phyloP scores from a whole-genome alignment of 1,140 invertebrate genomes.

The Drosophila dunni region DNA sequence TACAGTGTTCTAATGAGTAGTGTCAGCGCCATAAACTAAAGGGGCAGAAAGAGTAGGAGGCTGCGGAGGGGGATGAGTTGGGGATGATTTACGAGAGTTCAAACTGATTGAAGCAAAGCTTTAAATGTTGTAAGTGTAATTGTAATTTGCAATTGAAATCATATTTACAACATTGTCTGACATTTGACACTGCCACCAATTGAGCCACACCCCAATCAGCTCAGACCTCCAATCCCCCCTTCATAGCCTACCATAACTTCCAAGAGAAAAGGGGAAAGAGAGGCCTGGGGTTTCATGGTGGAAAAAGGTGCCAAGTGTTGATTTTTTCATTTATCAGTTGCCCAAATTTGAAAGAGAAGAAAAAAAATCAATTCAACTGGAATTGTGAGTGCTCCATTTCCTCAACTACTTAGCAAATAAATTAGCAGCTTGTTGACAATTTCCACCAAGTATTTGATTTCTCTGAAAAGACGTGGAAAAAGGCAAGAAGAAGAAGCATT shows the following conservation, averaged over 20 bases:
- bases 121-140: constrained; percentile 53
- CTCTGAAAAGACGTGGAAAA: background rate
- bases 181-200: constrained; percentile 58
- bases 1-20: constrained; percentile 28
- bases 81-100: no score
- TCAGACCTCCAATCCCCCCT: background rate
- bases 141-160: constrained; percentile 59
- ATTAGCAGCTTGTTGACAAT: constrained; percentile 23
- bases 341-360: constrained; percentile 7
- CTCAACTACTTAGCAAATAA: constrained; percentile 43
- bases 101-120: constrained; percentile 34
- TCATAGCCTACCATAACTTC: background rate
- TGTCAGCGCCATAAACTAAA: background rate
- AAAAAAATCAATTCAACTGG: constrained; percentile 19
- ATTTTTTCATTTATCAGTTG: constrained; percentile 23
- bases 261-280: no score
- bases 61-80: no score
- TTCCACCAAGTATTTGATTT: constrained; percentile 17
- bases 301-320: constrained; percentile 29
- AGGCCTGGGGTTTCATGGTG: no score
- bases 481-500: no score
- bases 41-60: no score
- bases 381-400: constrained; percentile 9
- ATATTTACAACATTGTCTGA: constrained; percentile 56
- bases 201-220: constrained; percentile 3